Conservation (phyloP, 1,140 invertebrate species). For the Neodiprion virginianus region DNA sequence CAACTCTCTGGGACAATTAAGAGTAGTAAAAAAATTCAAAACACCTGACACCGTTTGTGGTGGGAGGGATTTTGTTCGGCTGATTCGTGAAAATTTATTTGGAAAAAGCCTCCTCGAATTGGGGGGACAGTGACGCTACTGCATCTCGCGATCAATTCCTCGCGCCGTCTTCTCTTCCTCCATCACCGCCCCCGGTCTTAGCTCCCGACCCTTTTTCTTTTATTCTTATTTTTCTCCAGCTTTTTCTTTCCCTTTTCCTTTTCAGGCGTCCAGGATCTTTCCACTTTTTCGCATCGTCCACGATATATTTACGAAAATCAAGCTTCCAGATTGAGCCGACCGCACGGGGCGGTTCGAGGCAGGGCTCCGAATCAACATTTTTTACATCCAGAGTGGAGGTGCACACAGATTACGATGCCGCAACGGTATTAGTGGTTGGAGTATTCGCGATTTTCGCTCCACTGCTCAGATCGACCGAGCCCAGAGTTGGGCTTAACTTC, state of each 20-base stretch:
- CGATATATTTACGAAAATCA: conserved; percentile 1
- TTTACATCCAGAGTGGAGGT: not conserved
- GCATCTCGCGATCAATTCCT: not conserved
- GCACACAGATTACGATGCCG: not conserved
- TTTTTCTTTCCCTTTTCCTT: not conserved
- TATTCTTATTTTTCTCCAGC: no score
- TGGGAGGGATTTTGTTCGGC: no score
- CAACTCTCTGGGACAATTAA: no score
- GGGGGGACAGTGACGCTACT: not conserved
- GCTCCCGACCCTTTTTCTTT: no score
- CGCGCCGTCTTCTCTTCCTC: not conserved
- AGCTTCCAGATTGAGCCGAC: conserved; percentile 2
- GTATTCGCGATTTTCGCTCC: not conserved
- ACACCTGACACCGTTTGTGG: no score
- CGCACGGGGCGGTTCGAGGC: not conserved
- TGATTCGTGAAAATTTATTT: no score
- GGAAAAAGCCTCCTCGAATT: no score
- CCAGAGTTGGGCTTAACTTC: not conserved
- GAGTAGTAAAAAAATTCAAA: no score
- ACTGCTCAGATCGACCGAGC: not conserved
- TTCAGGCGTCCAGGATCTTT: not conserved
- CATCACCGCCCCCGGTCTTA: not conserved
- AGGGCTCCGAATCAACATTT: not conserved
- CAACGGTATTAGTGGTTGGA: not conserved
- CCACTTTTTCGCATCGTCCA: not conserved